Evolutionary conservation across 2,888 invertebrate genomes (phyloP).

Genomic region (Stegana nigrithorax): DNA sequence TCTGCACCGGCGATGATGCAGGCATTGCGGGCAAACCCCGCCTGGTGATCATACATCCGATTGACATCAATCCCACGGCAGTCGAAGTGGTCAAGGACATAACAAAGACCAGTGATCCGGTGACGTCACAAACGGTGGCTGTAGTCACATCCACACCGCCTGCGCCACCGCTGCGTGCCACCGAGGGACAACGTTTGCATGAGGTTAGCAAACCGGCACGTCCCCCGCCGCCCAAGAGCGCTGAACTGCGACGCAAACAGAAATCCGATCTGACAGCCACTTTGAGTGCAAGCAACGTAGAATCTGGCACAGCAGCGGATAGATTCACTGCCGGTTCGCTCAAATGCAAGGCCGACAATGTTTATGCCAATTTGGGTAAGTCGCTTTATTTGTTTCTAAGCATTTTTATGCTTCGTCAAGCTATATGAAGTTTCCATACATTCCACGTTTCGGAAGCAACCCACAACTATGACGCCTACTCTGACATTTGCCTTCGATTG

Average conservation of each 20-base stretch:
- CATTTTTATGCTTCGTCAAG: too few species aligned
- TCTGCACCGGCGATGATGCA: constrained; percentile 65
- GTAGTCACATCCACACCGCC: constrained; percentile 74
- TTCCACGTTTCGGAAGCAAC: too few species aligned
- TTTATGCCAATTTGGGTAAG: constrained; percentile 85
- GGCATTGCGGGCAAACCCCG: constrained; percentile 73
- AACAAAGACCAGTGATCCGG: constrained; percentile 67
- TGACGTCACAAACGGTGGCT: constrained; percentile 63
- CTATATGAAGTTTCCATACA: too few species aligned
- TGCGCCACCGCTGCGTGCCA: constrained; percentile 78
- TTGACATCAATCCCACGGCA: constrained; percentile 84
- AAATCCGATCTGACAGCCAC: constrained; percentile 63
- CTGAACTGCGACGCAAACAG: constrained; percentile 74
- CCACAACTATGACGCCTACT: too few species aligned
- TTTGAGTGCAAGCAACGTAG: constrained; percentile 45
- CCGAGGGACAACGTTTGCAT: constrained; percentile 64
- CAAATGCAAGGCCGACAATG: constrained; percentile 71
- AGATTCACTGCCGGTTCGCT: constrained; percentile 55
- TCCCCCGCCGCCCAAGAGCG: constrained; percentile 81
- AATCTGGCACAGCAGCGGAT: constrained; percentile 38
- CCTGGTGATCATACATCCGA: constrained; percentile 88
- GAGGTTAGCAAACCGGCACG: constrained; percentile 75
- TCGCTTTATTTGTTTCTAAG: too few species aligned
- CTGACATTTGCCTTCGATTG: too few species aligned
- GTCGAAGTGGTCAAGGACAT: constrained; percentile 82